Conservation (phyloP, 2,888 invertebrate genomes). For the Kryphioiulus occultus region DNA sequence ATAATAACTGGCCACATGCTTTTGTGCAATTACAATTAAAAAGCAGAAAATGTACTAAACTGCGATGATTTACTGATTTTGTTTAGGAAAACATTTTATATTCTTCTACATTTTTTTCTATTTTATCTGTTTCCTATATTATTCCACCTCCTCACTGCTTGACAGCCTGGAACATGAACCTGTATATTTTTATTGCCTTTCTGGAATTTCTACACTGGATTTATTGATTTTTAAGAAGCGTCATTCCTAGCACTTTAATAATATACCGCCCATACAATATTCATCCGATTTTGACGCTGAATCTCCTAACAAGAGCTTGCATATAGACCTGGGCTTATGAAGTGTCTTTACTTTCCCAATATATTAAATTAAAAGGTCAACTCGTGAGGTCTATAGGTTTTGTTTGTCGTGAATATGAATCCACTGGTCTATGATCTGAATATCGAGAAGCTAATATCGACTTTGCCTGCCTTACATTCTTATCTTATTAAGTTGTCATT, state of each 20-base stretch:
- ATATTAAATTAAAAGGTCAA: not conserved
- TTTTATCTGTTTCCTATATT: too few relatives aligned
- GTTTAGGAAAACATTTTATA: too few relatives aligned
- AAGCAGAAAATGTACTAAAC: too few relatives aligned
- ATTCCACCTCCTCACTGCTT: too few relatives aligned
- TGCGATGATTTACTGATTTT: too few relatives aligned
- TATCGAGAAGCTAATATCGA: too few relatives aligned
- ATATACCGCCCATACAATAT: not conserved
- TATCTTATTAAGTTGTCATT: not conserved
- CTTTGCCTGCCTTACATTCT: not conserved
- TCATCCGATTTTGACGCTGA: not conserved
- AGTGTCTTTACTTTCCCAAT: not conserved
- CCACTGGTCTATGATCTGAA: not conserved
- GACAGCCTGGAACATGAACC: too few relatives aligned
- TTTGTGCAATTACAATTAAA: too few relatives aligned
- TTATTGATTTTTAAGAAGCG: conserved; percentile 19
- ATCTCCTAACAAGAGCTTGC: not conserved
- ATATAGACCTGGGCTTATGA: not conserved
- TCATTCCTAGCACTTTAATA: not conserved
- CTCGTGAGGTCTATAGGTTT: not conserved
- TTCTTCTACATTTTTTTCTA: too few relatives aligned
- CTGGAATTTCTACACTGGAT: not conserved
- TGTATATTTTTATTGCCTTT: too few relatives aligned
- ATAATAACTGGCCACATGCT: too few relatives aligned
- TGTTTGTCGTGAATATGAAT: not conserved